Evolutionary conservation across 2,797 vertebrate genomes (phyloP).

Genomic region (Halcyon badia): DNA sequence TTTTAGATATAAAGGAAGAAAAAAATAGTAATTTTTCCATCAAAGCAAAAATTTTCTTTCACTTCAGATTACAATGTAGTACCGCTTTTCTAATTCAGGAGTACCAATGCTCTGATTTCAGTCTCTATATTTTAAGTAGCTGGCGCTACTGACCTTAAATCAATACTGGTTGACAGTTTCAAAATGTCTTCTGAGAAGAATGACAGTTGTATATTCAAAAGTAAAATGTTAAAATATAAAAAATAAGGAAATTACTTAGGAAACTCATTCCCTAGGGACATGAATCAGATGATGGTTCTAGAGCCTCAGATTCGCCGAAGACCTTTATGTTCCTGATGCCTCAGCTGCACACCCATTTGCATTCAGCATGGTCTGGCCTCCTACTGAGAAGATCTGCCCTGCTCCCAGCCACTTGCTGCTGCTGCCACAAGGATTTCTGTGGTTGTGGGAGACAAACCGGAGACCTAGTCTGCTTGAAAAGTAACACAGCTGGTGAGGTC

Average conservation of each 20-base stretch:
- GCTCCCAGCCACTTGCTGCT: not conserved
- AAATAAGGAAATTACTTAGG: not conserved
- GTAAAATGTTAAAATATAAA: not conserved
- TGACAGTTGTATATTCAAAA: not conserved
- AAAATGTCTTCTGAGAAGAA: not conserved
- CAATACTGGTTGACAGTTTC: not conserved
- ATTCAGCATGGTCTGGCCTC: too few relatives aligned
- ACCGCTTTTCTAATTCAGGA: not conserved
- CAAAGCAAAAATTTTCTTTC: not conserved
- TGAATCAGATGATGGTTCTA: not conserved
- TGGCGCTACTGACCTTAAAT: not conserved
- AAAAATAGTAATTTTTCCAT: not conserved
- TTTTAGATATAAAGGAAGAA: not conserved
- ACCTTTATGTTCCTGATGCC: too few relatives aligned
- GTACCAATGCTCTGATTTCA: not conserved
- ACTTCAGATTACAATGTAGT: not conserved
- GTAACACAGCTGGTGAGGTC: rapidly evolving
- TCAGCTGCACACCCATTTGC: rapidly evolving
- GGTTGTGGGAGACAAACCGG: not conserved
- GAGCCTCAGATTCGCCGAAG: not conserved
- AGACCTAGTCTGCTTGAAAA: not conserved
- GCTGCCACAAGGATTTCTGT: not conserved
- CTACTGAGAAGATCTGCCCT: rapidly evolving
- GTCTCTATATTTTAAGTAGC: not conserved
- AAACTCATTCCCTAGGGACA: not conserved